Base-by-base conservation (phyloP, 37 sponge, comb jelly and placozoan species). In the Chondrilla cf. caribensis region DNA sequence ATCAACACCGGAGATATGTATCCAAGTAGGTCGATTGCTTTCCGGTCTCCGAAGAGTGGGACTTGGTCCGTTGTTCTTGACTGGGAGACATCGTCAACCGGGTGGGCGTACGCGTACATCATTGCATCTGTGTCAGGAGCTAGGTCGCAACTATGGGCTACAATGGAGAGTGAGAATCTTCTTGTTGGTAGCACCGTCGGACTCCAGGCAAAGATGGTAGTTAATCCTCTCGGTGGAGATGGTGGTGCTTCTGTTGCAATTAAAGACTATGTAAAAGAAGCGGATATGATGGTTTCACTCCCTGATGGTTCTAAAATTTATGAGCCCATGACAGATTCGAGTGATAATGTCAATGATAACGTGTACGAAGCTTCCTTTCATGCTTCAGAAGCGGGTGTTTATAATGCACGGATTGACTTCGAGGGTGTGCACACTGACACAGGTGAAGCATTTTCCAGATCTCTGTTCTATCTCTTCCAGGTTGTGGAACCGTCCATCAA, bases 401-500 rank as follows among this genome's bases (percentile, higher is more conserved):
- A 58, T 58, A 84, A 73, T 15, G 64, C 58, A 0, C 22, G 40
- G 11, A 70, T 84, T 35, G 59, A 84, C 51, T 38, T 84, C 0
- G 26, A 58, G 31, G 84, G 84, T 9, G 18, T 39, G 0, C 51
- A 47, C 51, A 54, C 39, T 2, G 39, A 19, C 25, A 1, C 57
- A 29, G 78, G 78, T 15, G 33, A 58, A 5, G 4, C 60, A 11
- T 84, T 84, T 38, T 43, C 38, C n/a, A 60, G 84, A 5, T 57
- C 84, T 2, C 47, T 75, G 47, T 84, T 75, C 77, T 76, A 84
- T 76, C 47, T 77, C 8, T 75, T 84, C 29, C 39, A 41, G 19
- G 84, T 84, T 21, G 75, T 76, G 6, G 58, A 73, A 6, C 75
- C 75, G 17, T 24, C 35, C 25, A 22, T 84, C n/a, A 59, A 32